Evolutionary conservation across 2,113 vertebrate genomes (phyloP).

Genomic region (Plestiodon gilberti): DNA sequence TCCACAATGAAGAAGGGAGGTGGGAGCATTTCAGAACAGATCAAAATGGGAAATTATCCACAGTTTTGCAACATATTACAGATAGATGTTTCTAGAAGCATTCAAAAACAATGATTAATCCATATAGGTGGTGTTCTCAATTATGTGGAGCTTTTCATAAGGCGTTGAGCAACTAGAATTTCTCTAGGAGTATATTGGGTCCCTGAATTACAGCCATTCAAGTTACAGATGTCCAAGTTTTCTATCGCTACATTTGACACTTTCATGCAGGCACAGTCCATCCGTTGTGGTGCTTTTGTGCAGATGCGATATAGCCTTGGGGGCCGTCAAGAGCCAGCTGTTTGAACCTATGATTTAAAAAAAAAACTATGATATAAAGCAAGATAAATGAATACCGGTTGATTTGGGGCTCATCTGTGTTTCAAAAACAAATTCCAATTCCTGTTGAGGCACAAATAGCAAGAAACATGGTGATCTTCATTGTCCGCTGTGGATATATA

Average conservation of each 20-base stretch:
- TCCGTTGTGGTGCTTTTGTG: no score
- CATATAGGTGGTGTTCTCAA: not conserved
- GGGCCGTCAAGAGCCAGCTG: no score
- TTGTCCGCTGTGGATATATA: slow-evolving; percentile 32
- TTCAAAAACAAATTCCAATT: slow-evolving; percentile 42
- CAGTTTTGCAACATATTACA: slow-evolving; percentile 19
- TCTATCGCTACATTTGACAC: no score
- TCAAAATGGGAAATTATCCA: slow-evolving; percentile 53
- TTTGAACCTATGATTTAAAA: no score
- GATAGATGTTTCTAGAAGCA: not conserved
- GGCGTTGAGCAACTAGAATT: not conserved
- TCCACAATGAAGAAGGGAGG: slow-evolving; percentile 46
- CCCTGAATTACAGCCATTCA: no score
- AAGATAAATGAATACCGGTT: not conserved
- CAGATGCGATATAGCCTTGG: no score
- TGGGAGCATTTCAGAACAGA: slow-evolving; percentile 54
- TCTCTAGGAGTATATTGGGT: not conserved
- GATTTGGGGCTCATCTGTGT: slow-evolving; percentile 22
- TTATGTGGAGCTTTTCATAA: not conserved
- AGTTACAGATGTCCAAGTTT: no score
- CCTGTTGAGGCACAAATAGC: slow-evolving; percentile 12
- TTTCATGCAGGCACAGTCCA: no score
- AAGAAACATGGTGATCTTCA: slow-evolving; percentile 30
- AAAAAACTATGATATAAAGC: slow-evolving; percentile 23
- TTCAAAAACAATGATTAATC: not conserved